Evolutionary conservation across 2,113 vertebrate species (phyloP).

Genomic region (Etheostoma spectabile): DNA sequence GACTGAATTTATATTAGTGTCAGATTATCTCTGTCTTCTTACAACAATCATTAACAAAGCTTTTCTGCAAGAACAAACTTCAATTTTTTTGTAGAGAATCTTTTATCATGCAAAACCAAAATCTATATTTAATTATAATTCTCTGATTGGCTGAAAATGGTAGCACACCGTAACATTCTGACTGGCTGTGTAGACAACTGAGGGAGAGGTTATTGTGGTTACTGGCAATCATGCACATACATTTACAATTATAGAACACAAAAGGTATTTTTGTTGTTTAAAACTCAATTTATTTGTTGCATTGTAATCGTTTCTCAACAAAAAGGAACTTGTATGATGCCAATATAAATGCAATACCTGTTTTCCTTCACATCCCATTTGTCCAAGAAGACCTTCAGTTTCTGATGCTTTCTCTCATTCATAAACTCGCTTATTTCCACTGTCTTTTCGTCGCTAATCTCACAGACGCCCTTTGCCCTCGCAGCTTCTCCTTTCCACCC

Average conservation of each 20-base stretch:
- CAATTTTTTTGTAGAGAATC: not conserved
- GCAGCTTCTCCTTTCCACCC: constrained; percentile 12
- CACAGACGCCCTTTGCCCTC: not conserved
- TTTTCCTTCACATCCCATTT: not conserved
- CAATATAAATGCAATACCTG: not conserved
- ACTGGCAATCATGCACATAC: too few relatives aligned
- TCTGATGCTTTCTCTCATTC: constrained; percentile 18
- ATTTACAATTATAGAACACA: too few relatives aligned
- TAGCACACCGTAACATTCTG: too few relatives aligned
- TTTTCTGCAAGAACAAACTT: not conserved
- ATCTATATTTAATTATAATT: too few relatives aligned
- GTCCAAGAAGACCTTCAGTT: not conserved
- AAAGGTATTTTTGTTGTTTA: too few relatives aligned
- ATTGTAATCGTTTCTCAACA: not conserved
- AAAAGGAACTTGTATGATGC: not conserved
- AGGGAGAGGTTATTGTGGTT: too few relatives aligned
- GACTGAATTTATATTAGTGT: not conserved
- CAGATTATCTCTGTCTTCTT: not conserved
- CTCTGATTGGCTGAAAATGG: too few relatives aligned
- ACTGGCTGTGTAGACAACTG: too few relatives aligned
- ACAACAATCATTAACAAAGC: not conserved
- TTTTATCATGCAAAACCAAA: not conserved
- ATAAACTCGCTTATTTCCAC: not conserved
- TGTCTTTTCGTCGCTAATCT: not conserved
- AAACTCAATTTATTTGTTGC: too few relatives aligned